phyloP scores from a whole-genome alignment of 2,797 vertebrate genomes.

The Luscinia megarhynchos region DNA sequence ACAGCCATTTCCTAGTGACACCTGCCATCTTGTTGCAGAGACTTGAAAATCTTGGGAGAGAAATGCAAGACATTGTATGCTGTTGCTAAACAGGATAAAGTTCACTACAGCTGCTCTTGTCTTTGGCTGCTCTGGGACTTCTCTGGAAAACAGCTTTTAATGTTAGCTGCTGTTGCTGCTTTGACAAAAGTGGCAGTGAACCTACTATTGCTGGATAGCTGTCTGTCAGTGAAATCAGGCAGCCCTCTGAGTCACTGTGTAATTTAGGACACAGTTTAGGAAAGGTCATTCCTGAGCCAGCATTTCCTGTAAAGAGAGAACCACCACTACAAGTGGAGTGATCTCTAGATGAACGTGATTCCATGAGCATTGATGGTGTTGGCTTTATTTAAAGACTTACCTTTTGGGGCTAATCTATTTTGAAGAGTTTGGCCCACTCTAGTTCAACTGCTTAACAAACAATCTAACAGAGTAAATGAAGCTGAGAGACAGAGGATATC shows the following conservation, averaged over 20 bases:
- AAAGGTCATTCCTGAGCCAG: slow-evolving; percentile 34
- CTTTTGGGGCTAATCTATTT: background rate
- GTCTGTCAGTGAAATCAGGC: background rate
- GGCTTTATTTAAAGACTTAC: background rate
- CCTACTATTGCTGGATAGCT: background rate
- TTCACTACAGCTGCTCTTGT: background rate
- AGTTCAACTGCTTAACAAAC: background rate
- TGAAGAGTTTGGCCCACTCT: background rate
- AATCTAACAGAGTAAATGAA: background rate
- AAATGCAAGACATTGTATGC: background rate
- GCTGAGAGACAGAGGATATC: background rate
- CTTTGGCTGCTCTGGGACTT: background rate
- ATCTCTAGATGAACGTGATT: background rate
- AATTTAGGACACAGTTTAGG: slow-evolving; percentile 30
- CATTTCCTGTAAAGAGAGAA: slow-evolving; percentile 44
- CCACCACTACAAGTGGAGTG: background rate
- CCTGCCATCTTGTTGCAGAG: background rate
- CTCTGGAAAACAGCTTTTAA: background rate
- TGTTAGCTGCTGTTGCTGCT: background rate
- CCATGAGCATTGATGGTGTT: background rate
- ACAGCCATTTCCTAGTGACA: background rate
- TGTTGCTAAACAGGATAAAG: background rate
- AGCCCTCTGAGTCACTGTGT: slow-evolving; percentile 19
- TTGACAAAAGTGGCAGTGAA: background rate
- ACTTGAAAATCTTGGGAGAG: background rate